Percentiles rank a stretch among this genome's conserved stretches.
Evolutionary conservation across 2,888 invertebrate species (phyloP).

Genomic region (Caenorhabditis sp.): DNA sequence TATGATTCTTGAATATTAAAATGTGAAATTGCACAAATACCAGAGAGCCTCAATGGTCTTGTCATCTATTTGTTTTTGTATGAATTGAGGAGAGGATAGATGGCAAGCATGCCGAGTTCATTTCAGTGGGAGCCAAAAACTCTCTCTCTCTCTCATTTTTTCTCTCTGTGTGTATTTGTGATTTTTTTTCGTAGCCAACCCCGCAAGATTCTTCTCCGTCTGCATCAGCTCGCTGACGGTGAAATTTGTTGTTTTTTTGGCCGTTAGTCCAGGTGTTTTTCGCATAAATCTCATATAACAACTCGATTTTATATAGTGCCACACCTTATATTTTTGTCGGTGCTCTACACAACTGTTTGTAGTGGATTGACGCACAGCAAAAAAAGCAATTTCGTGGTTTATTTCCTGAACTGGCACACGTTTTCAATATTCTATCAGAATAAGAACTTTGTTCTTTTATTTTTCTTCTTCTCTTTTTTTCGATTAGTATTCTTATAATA

Average conservation of each 20-base stretch:
- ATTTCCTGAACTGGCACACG: no score
- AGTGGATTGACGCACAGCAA: no score
- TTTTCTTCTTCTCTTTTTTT: background rate
- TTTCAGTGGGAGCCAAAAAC: background rate
- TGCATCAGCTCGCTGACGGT: no score
- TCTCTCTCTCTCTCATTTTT: no score
- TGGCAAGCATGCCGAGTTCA: background rate
- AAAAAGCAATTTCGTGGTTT: no score
- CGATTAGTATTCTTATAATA: background rate
- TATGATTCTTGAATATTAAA: no score
- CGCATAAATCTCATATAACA: background rate
- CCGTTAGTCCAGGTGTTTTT: background rate
- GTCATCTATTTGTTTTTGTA: background rate
- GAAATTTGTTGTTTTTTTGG: background rate
- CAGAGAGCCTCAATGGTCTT: background rate
- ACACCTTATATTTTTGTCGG: no score
- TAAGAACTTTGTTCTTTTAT: background rate
- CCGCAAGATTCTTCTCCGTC: background rate
- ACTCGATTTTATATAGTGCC: no score
- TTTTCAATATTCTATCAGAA: background rate
- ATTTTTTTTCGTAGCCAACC: background rate
- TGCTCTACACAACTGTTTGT: no score
- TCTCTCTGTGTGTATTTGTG: background rate
- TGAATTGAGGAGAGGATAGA: background rate
- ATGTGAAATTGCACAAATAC: background rate